Percentiles rank a stretch among this genome's conserved stretches.
Evolutionary conservation across 1,140 invertebrate species (phyloP).

Genomic region (Diabrotica virgifera): DNA sequence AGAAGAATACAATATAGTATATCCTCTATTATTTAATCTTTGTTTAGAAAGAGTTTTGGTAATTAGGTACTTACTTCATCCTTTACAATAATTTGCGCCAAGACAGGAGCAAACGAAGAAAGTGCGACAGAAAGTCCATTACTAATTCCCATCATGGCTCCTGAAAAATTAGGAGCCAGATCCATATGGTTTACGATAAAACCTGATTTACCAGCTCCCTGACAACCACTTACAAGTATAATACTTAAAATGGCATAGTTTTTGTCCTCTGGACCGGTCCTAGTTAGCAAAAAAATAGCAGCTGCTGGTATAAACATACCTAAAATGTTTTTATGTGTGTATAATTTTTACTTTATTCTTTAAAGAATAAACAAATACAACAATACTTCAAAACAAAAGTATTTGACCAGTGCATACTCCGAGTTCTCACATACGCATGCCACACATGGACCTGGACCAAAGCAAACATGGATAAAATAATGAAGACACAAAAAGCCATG

Average conservation of each 20-base stretch:
- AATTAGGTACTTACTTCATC: slow-evolving; percentile 54
- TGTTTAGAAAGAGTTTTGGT: too few species aligned
- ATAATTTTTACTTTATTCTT: too few species aligned
- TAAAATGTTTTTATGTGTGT: slow-evolving; percentile 28
- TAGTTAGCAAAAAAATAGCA: slow-evolving; percentile 56
- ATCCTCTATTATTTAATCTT: too few species aligned
- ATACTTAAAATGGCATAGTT: slow-evolving; percentile 59
- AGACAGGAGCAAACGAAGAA: slow-evolving; percentile 66
- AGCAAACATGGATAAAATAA: too few species aligned
- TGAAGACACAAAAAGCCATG: too few species aligned
- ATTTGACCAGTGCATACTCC: too few species aligned
- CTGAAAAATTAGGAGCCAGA: slow-evolving; percentile 67
- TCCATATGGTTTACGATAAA: slow-evolving; percentile 67
- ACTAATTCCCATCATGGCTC: slow-evolving; percentile 70
- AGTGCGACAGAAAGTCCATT: slow-evolving; percentile 70
- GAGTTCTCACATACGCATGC: too few species aligned
- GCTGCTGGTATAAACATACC: slow-evolving; percentile 57
- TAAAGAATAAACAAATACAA: too few species aligned
- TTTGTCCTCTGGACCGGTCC: slow-evolving; percentile 6
- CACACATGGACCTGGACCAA: too few species aligned
- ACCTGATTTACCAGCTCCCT: slow-evolving; percentile 70
- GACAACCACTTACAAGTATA: slow-evolving; percentile 66
- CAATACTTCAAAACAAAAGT: too few species aligned
- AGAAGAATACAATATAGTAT: too few species aligned
- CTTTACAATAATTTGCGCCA: slow-evolving; percentile 62